Evolutionary conservation across 2,113 vertebrate species (phyloP).

Genomic region (Eudorcas thomsonii): DNA sequence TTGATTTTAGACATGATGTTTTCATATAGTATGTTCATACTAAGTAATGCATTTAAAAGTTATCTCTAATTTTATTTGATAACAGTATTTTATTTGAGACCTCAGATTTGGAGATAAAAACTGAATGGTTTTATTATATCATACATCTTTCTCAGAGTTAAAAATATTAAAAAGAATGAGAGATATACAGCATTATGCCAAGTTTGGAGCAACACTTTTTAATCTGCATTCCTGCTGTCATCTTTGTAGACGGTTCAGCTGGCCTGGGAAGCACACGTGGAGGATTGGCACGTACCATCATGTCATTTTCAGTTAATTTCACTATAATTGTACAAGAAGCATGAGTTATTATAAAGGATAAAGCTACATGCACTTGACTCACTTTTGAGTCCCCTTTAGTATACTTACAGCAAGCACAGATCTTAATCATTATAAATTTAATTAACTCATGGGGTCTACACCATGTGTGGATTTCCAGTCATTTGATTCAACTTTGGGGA

Average conservation of each 20-base stretch:
- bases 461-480: background rate
- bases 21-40: background rate
- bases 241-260: background rate
- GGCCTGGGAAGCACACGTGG: background rate
- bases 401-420: background rate
- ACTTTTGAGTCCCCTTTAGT: background rate
- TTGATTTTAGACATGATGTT: background rate
- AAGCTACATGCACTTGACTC: background rate
- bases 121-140: background rate
- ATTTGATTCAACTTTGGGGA: background rate
- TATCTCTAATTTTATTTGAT: background rate
- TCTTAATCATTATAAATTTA: background rate
- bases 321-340: background rate
- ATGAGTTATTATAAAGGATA: background rate
- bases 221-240: background rate
- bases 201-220: background rate
- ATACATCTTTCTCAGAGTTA: constrained; percentile 1
- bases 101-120: background rate
- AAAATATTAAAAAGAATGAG: background rate
- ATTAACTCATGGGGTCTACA: background rate
- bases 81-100: background rate
- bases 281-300: background rate
- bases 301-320: background rate
- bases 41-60: background rate
- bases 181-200: background rate